phyloP scores from a whole-genome alignment of 2,113 vertebrate genomes.

The Suncus etruscus region DNA sequence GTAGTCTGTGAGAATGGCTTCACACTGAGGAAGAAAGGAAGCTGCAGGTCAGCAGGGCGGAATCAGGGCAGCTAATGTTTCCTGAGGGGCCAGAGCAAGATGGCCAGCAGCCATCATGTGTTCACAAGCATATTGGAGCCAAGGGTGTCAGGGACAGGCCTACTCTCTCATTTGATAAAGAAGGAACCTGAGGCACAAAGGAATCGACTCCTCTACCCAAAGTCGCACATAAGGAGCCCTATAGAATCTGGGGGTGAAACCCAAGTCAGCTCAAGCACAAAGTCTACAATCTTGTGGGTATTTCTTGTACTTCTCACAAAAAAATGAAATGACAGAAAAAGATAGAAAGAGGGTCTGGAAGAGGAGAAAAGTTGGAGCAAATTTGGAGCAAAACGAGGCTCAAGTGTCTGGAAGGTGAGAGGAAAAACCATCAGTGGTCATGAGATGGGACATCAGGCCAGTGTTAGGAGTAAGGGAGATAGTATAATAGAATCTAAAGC shows the following conservation, averaged over 20 bases:
- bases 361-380: neutral
- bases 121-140: neutral
- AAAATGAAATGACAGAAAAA: neutral
- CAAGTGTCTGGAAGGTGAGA: neutral
- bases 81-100: neutral
- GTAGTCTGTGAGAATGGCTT: slow-evolving; percentile 85
- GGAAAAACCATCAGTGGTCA: neutral
- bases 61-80: neutral
- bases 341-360: neutral
- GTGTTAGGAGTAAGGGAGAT: neutral
- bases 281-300: neutral
- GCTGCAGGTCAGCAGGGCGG: slow-evolving; percentile 6
- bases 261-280: neutral
- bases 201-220: neutral
- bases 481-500: neutral
- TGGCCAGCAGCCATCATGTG: too few species aligned
- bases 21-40: slow-evolving; percentile 74
- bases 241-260: neutral
- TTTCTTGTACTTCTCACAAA: neutral
- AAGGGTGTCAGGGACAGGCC: too few species aligned
- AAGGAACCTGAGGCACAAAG: neutral
- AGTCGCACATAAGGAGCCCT: neutral
- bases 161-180: neutral
- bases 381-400: neutral
- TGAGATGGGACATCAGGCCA: too few species aligned